Conservation (phyloP, 1,140 invertebrate genomes). For the Drosophila auraria region DNA sequence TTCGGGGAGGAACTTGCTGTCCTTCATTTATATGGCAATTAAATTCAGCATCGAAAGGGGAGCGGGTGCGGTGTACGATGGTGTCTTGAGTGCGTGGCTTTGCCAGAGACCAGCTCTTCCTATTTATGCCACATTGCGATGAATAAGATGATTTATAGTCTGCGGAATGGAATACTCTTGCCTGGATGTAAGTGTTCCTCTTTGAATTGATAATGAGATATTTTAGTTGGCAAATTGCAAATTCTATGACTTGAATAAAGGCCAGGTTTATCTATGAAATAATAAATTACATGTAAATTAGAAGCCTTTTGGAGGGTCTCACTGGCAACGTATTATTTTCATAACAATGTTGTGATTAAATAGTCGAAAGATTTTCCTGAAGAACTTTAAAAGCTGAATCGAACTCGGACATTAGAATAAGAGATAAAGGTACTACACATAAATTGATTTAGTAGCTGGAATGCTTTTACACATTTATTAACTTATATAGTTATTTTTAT, state of each 20-base stretch:
- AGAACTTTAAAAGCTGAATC: neutral
- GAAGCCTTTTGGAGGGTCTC: no score
- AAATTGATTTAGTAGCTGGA: neutral
- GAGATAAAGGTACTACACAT: no score
- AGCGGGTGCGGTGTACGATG: conserved; percentile 13
- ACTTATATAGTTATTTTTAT: no score
- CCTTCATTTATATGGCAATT: conserved; percentile 76
- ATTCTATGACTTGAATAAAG: conserved; percentile 12
- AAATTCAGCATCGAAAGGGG: conserved; percentile 48
- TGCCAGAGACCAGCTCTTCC: conserved; percentile 11
- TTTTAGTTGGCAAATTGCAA: conserved; percentile 22
- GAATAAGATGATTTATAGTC: conserved; percentile 41
- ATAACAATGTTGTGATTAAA: neutral
- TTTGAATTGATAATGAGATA: conserved; percentile 47
- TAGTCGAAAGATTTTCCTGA: neutral
- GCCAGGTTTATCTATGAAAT: neutral
- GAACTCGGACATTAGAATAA: neutral
- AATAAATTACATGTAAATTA: conserved; percentile 7
- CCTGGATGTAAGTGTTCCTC: conserved; percentile 14
- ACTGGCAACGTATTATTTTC: neutral
- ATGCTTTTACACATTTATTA: no score
- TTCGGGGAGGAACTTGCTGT: conserved; percentile 41
- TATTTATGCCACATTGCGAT: conserved; percentile 22
- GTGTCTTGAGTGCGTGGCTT: conserved; percentile 31
- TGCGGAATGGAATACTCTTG: conserved; percentile 25